Evolutionary conservation across 2,113 vertebrate species (phyloP).

Genomic region (Cyprinodon variegatus): DNA sequence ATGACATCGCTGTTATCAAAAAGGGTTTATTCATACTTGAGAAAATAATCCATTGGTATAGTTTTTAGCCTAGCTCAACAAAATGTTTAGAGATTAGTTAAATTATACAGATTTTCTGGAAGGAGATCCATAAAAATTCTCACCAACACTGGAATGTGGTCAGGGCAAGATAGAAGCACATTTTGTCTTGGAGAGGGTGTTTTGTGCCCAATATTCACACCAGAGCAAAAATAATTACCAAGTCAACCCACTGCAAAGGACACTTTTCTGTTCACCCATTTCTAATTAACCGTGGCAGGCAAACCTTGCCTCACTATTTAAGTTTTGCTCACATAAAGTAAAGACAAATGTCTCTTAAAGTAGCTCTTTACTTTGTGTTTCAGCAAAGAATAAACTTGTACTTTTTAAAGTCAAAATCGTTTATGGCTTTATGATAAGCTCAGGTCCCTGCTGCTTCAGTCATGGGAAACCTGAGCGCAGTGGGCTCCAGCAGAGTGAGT

Average conservation of each 20-base stretch:
- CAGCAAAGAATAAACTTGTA: conserved; percentile 47
- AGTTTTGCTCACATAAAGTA: conserved; percentile 66
- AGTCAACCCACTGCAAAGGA: conserved; percentile 14
- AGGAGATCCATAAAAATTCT: conserved; percentile 7
- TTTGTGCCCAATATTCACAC: conserved; percentile 34
- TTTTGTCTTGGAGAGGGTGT: conserved; percentile 22
- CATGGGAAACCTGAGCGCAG: conserved; percentile 46
- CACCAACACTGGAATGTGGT: conserved; percentile 5
- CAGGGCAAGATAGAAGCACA: neutral
- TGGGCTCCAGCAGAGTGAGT: conserved; percentile 49
- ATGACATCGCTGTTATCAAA: neutral
- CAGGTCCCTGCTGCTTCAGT: conserved; percentile 33
- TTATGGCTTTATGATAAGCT: conserved; percentile 50
- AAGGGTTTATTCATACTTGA: neutral
- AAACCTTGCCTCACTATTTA: conserved; percentile 49
- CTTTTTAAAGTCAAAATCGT: conserved; percentile 52
- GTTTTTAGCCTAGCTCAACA: neutral
- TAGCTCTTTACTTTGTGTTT: conserved; percentile 36
- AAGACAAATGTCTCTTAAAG: conserved; percentile 47
- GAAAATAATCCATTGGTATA: neutral
- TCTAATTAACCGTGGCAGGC: conserved; percentile 57
- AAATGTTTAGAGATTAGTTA: neutral
- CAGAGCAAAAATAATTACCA: conserved; percentile 42
- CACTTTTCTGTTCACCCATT: conserved; percentile 36
- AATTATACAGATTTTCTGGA: neutral